Base-by-base conservation (phyloP, 1,140 invertebrate genomes). In the Ceratitis capitata region DNA sequence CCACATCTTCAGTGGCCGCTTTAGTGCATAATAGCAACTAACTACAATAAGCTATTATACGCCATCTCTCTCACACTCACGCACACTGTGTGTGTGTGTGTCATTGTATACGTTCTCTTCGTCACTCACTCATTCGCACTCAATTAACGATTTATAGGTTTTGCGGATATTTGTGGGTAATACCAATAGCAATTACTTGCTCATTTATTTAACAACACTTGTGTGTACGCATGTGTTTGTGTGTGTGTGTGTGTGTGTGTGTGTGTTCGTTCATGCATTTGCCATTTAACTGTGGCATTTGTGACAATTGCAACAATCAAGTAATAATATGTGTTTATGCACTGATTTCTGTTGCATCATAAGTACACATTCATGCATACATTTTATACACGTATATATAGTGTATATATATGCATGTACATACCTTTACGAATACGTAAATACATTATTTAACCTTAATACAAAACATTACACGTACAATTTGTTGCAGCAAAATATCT, bases 231-330 rank as follows among this genome's bases (percentile, higher is more conserved):
- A n/a, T n/a, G n/a, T 51, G 6, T 10, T 7, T 61, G 56, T 7
- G 7, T 35, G 61, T 69, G 61, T 69, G 61, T 69, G 58, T 64
- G 49, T 53, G 51, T 53, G 51, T 53, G 0, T 19, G 26, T 26
- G 32, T 32, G 32, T 3, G 58, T 39, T 19, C 12, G 0, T 56
- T 5, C 32, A 69, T 39, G 32, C 32, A 69, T 69, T 69, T 69
- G 32, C 39, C 61, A 69, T 35, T 39, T 69, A 16, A 7, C 29
- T 69, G 3, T 69, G 61, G 61, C 61, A 69, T 69, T 35, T 69
- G 61, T 69, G 61, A 69, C 61, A 69, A 69, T 69, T 69, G 61
- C 29, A 69, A 35, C 61, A 69, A 69, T 69, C 61, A 69, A 69
- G 61, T 69, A 58, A n/a, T 47, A 23, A 69, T 69, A 16, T 29